Percentiles rank a stretch among this genome's conserved stretches.
These are phyloP conservation scores for Sminthopsis crassicaudata DNA, from an alignment of 2,113 vertebrate species.

Conservation along the genomic window DNA sequence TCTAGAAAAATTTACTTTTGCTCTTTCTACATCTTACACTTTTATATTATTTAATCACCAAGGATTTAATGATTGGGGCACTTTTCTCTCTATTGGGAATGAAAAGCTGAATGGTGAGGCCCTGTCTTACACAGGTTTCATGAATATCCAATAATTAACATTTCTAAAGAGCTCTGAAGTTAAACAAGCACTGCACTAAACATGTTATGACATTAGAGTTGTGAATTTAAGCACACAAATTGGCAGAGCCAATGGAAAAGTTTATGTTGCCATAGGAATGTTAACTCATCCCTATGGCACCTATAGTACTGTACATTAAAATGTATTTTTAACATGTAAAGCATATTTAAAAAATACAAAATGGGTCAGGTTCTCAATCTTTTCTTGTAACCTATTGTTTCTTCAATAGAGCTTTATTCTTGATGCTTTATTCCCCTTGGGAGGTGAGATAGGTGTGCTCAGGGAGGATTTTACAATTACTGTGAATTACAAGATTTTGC, in stretches of 20 bases:
- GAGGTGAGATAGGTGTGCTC: not conserved
- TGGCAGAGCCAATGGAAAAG: constrained; percentile 32
- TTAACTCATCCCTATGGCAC: not conserved
- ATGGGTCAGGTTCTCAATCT: not conserved
- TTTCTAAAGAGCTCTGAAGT: not conserved
- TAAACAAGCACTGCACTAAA: not conserved
- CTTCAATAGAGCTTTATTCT: not conserved
- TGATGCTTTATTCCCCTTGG: not conserved
- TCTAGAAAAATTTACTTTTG: not conserved
- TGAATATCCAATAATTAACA: constrained; percentile 22
- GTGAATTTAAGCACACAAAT: constrained; percentile 25
- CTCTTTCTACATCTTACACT: not conserved
- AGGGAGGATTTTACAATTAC: not conserved
- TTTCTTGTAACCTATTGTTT: not conserved
- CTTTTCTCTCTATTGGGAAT: not conserved
- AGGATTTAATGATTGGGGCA: not conserved
- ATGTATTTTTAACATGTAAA: not conserved
- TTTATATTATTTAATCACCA: constrained; percentile 5
- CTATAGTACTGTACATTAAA: constrained; percentile 15
- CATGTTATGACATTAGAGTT: not conserved
- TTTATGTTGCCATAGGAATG: constrained; percentile 24
- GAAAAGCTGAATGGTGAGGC: not conserved
- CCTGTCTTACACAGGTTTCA: not conserved
- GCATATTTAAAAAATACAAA: not conserved
- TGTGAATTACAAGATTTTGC: not conserved